Conservation (phyloP, 2,113 vertebrate species). For the Mixornis gularis region DNA sequence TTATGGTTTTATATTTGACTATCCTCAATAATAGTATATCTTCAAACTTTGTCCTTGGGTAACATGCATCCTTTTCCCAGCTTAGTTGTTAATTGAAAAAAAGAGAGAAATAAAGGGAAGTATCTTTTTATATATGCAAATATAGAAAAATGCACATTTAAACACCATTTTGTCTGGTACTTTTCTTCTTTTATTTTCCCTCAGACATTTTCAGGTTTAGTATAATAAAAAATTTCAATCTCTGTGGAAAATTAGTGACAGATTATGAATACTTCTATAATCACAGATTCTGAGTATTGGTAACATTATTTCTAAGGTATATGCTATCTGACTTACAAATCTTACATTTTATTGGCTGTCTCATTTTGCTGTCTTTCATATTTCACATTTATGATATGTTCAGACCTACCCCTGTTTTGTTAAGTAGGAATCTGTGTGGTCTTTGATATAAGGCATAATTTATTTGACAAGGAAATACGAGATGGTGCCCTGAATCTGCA, state of each 20-base stretch:
- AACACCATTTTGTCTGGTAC: background rate
- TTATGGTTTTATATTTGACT: background rate
- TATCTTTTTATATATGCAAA: background rate
- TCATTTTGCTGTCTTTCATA: constrained; percentile 88
- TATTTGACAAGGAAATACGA: constrained; percentile 87
- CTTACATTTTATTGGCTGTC: constrained; percentile 88
- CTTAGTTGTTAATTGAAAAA: background rate
- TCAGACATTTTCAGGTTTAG: constrained; percentile 32
- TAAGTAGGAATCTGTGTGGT: constrained; percentile 84
- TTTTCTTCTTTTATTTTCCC: constrained; percentile 42
- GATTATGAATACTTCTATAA: constrained; percentile 88
- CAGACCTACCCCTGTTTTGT: constrained; percentile 82
- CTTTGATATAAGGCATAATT: constrained; percentile 86
- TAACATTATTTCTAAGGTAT: constrained; percentile 75
- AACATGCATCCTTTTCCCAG: background rate
- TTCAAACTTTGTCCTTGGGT: background rate
- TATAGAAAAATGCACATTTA: background rate
- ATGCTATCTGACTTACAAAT: constrained; percentile 83
- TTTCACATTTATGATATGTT: constrained; percentile 89
- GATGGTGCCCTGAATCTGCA: constrained; percentile 78
- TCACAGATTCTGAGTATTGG: constrained; percentile 85
- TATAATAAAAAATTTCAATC: constrained; percentile 55
- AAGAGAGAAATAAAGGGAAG: background rate
- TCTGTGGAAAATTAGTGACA: constrained; percentile 80
- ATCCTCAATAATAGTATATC: background rate